Evolutionary conservation across 2,888 invertebrate genomes (phyloP), one percentile per base, ranked within the genome.

Genomic region (Bedellia somnulentella): DNA sequence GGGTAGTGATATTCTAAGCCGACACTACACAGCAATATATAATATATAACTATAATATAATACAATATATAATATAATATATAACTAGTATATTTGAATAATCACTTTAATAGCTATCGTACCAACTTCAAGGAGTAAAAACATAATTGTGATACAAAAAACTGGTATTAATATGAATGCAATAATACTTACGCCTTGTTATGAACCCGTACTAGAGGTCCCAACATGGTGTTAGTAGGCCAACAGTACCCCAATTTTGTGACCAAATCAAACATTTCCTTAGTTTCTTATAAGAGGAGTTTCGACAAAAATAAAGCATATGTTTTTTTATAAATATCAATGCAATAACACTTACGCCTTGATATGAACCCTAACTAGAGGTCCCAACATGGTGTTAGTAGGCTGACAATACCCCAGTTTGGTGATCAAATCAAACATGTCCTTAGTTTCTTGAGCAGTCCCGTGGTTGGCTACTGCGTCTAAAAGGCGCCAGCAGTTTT

Each of bases 401-500:
- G 79, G 57, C 31, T 64, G 56, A 45, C 85, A 86, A 40, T 80
- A 85, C 1, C 78, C 64, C 13, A 68, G 49, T 1, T 60, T 36
- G 1, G 58, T 47, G 0, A 87, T 50, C 27, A 80, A 43, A 1
- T 79, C 51, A 31, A 84, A 78, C 52, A 81, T 70, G 6, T 62
- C 57, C 8, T 53, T 52, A 0, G 79, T 76, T 11, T 71, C 52
- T 3, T 57, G 52, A 12, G 51, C 45, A 10, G 56, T 42, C 9
- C 63, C 60, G 6, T 55, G 50, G 0, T 59, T 46, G 0, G 80
- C 77, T 0, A 78, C 61, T 30, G 79, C 73, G 41, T 75, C 76
- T 2, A 87, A 48, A 1, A 87, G 49, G 1, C 78, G 64, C 80
- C 81, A 81, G 32, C 85, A 81, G 43, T 84, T 83, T 52, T 76